These are phyloP conservation scores for Australoheros scitulus DNA, from an alignment of 2,113 vertebrate genomes.

Conservation along the genomic window DNA sequence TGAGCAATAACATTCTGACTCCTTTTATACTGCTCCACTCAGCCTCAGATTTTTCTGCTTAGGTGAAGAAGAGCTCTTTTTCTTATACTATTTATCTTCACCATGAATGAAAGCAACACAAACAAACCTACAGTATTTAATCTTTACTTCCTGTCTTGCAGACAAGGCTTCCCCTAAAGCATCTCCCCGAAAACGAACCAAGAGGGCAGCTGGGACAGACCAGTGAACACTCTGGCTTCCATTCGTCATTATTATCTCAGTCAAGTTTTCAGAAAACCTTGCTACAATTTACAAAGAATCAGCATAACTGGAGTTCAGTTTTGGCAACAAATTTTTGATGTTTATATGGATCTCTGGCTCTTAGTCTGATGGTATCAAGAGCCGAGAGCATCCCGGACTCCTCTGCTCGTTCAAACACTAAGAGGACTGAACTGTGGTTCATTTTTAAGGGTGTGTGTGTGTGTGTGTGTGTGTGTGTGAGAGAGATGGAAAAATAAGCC, in stretches of 20 bases:
- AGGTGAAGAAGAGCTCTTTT: neutral
- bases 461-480: neutral
- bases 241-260: slow-evolving; percentile 13
- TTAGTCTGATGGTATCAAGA: neutral
- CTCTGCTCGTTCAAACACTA: slow-evolving; percentile 32
- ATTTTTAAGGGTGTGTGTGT: slow-evolving; percentile 20
- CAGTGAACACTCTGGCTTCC: slow-evolving; percentile 56
- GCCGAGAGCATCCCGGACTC: slow-evolving; percentile 21
- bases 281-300: slow-evolving; percentile 24
- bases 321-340: slow-evolving; percentile 7
- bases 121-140: neutral
- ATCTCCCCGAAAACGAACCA: slow-evolving; percentile 79
- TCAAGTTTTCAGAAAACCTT: slow-evolving; percentile 39
- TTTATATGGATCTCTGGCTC: slow-evolving; percentile 7
- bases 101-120: neutral
- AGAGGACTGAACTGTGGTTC: slow-evolving; percentile 12
- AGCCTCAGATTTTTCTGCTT: neutral
- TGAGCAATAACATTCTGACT: neutral
- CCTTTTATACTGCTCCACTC: neutral
- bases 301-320: slow-evolving; percentile 18
- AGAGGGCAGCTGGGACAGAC: slow-evolving; percentile 75
- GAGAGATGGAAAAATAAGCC: slow-evolving; percentile 1
- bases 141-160: slow-evolving; percentile 52
- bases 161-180: slow-evolving; percentile 79
- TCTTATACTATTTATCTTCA: neutral